phyloP scores from a whole-genome alignment of 2,113 vertebrate species.

The Cyprinodon brontotheroides region DNA sequence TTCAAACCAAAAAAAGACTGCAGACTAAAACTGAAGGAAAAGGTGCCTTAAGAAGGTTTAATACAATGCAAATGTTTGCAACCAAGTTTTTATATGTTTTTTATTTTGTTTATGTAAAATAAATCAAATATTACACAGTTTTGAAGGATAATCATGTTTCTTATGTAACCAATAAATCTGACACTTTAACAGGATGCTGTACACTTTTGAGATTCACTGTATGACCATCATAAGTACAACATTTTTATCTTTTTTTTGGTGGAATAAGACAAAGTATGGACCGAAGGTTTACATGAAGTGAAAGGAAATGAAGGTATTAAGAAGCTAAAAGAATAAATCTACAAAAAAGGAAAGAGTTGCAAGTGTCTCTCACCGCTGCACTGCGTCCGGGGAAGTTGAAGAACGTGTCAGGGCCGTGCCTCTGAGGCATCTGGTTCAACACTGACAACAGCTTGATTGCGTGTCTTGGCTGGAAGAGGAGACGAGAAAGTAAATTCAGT shows the following conservation, averaged over 20 bases:
- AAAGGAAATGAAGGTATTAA: background rate
- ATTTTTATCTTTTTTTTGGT: background rate
- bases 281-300: conserved; percentile 11
- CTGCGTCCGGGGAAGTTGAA: conserved; percentile 99
- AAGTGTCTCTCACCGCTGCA: conserved; percentile 89
- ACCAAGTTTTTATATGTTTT: too few species aligned
- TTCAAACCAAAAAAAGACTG: too few species aligned
- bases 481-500: conserved; percentile 9
- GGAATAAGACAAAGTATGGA: conserved; percentile 22
- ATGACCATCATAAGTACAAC: background rate
- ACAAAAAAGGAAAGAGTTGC: too few species aligned
- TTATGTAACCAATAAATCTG: background rate
- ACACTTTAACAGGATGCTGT: background rate
- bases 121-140: too few species aligned
- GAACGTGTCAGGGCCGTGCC: conserved; percentile 99
- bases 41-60: too few species aligned
- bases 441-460: conserved; percentile 97
- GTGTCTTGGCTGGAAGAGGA: conserved; percentile 87
- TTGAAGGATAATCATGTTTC: too few species aligned
- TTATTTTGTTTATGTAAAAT: too few species aligned
- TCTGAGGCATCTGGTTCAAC: conserved; percentile 99
- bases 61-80: too few species aligned
- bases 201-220: background rate
- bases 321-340: background rate
- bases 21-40: too few species aligned